These are phyloP conservation scores for Phrixothrix hirtus DNA, from an alignment of 2,888 invertebrate species.

Conservation along the genomic window DNA sequence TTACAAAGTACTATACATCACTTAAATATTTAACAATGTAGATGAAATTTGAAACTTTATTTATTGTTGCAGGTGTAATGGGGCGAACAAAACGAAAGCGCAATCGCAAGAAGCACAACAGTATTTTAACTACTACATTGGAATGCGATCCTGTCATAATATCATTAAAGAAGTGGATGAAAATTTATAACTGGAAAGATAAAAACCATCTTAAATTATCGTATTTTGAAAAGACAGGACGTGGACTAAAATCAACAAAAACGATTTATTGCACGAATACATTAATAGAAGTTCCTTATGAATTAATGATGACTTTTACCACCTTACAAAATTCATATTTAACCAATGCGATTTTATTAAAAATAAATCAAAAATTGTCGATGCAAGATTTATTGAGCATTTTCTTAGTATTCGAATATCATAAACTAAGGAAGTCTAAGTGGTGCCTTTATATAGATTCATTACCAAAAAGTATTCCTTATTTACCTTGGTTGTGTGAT, in stretches of 20 bases:
- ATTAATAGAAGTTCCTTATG: slow-evolving; percentile 64
- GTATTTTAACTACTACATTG: slow-evolving; percentile 47
- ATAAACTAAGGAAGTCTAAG: slow-evolving; percentile 59
- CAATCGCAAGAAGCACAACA: slow-evolving; percentile 32
- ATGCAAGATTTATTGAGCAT: slow-evolving; percentile 75
- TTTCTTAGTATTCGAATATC: slow-evolving; percentile 72
- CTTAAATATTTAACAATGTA: too few species aligned
- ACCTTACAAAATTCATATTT: slow-evolving; percentile 51
- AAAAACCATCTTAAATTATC: slow-evolving; percentile 62
- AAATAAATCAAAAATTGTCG: slow-evolving; percentile 51
- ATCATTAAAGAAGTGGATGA: slow-evolving; percentile 61
- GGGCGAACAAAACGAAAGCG: slow-evolving; percentile 60
- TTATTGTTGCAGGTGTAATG: slow-evolving; percentile 49
- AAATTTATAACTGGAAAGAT: slow-evolving; percentile 60
- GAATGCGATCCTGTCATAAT: slow-evolving; percentile 54
- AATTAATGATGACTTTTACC: slow-evolving; percentile 63
- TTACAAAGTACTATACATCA: too few species aligned
- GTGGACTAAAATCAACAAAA: slow-evolving; percentile 71
- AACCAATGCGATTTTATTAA: slow-evolving; percentile 32
- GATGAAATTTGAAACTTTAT: too few species aligned
- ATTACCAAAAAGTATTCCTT: slow-evolving; percentile 65
- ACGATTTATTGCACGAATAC: slow-evolving; percentile 62
- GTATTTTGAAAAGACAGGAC: slow-evolving; percentile 68
- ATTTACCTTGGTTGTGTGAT: slow-evolving; percentile 72
- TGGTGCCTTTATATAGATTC: slow-evolving; percentile 71